Conservation (phyloP, 2,113 vertebrate genomes). For the Rhea americana region DNA sequence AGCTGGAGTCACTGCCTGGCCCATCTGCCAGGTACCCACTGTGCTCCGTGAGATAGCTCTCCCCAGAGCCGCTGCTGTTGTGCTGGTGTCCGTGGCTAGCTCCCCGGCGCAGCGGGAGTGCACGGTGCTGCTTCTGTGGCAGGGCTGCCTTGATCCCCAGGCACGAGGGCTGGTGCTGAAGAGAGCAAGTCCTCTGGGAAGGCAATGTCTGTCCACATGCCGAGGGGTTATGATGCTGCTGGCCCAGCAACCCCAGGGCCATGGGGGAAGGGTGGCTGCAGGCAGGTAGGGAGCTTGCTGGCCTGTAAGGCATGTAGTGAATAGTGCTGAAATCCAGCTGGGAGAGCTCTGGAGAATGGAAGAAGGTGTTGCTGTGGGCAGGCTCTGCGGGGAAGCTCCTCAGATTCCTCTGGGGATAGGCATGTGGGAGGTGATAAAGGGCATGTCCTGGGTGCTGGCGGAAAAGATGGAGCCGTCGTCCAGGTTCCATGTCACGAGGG, state of each 20-base stretch:
- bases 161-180: constrained; percentile 75
- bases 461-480: constrained; percentile 86
- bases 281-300: constrained; percentile 47
- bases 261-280: constrained; percentile 76
- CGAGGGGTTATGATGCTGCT: constrained; percentile 73
- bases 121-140: constrained; percentile 69
- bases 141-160: constrained; percentile 65
- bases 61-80: constrained; percentile 89
- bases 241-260: constrained; percentile 48
- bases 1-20: constrained; percentile 95
- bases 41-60: constrained; percentile 90
- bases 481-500: constrained; percentile 75
- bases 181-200: constrained; percentile 72
- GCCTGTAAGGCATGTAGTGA: constrained; percentile 80
- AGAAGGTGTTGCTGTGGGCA: constrained; percentile 79
- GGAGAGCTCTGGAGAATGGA: constrained; percentile 76
- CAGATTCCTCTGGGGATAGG: constrained; percentile 77
- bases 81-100: constrained; percentile 74
- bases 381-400: constrained; percentile 75
- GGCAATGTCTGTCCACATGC: constrained; percentile 26
- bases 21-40: constrained; percentile 94
- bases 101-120: not conserved
- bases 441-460: constrained; percentile 84
- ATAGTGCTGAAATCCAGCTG: constrained; percentile 78
- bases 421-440: constrained; percentile 77